Base-by-base conservation (phyloP, 2,888 invertebrate genomes). In the Nephrotoma flavescens region DNA sequence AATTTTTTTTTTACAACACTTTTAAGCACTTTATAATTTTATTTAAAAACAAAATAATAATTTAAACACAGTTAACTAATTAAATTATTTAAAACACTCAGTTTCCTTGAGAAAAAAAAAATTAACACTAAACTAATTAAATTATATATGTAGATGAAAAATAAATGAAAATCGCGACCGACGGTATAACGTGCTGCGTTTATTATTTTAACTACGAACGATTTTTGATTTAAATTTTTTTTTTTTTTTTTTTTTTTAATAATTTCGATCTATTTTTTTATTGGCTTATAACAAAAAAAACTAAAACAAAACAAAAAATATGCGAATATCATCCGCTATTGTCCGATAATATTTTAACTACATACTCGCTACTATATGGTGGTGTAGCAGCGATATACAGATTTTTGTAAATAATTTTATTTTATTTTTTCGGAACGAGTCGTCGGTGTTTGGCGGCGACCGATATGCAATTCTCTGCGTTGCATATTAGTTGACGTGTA, bases 401-500 rank as follows among this genome's bases (percentile, higher is more conserved):
- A 71, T 71, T 71, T 52, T 31, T 31, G 31, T 31, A 31, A 31
- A 31, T 31, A 31, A 31, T 3, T 31, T 31, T 31, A 31, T 31
- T 31, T 31, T 31, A 31, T 31, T 31, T 31, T 52, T 52, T 92
- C 91, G 91, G 91, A 90, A 90, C 90, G 90, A 90, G 89, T 91
- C 91, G 91, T 71, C 71, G 71, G 71, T 71, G 71, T 71, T 71
- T 71, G 91, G 90, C 90, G 91, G 91, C 91, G 91, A 91, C 92
- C 92, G 91, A 91, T 91, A 91, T 44, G 44, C 91, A 91, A 91
- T 91, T 91, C 91, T 91, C 91, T 71, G 71, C 91, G 91, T 90
- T 92, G 91, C 91, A 92, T 91, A 91, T 91, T 91, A 91, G 91
- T 91, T 91, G 91, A 91, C 90, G 91, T 91, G 91, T 90, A 90